Evolutionary conservation across 1,140 invertebrate species (phyloP).

Genomic region (Linepithema humile): DNA sequence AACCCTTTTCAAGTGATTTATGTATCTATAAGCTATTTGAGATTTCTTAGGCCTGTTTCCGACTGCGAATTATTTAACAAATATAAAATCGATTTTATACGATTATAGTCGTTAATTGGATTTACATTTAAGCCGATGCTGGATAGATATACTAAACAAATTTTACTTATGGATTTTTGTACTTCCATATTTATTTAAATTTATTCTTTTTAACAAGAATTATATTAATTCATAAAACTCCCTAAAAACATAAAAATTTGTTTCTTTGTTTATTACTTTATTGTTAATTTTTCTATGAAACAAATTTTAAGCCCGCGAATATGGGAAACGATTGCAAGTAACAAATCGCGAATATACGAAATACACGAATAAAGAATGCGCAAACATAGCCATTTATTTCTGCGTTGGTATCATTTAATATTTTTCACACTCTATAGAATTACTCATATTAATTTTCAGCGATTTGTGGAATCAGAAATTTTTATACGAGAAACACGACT

Average conservation of each 20-base stretch:
- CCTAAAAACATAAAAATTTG: neutral
- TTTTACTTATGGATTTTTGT: neutral
- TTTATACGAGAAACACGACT: neutral
- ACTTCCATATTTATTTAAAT: neutral
- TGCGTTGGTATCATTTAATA: neutral
- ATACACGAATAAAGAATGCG: neutral
- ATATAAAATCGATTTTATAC: neutral
- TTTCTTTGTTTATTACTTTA: neutral
- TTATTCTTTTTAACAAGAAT: neutral
- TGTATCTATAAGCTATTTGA: neutral
- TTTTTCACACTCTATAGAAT: neutral
- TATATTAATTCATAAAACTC: neutral
- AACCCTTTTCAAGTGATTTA: neutral
- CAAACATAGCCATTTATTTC: neutral
- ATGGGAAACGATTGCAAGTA: neutral
- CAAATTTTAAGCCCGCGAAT: neutral
- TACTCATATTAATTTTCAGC: neutral
- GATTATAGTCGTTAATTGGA: neutral
- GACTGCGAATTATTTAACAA: neutral
- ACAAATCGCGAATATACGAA: neutral
- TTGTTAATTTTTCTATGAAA: neutral
- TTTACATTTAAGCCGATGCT: neutral
- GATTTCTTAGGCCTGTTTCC: neutral
- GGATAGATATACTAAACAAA: neutral
- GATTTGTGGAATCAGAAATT: neutral